A percentile compares a stretch with the other conserved stretches of the same genome.
Conservation (phyloP, 2,888 invertebrate species). For the Atrina japonica region DNA sequence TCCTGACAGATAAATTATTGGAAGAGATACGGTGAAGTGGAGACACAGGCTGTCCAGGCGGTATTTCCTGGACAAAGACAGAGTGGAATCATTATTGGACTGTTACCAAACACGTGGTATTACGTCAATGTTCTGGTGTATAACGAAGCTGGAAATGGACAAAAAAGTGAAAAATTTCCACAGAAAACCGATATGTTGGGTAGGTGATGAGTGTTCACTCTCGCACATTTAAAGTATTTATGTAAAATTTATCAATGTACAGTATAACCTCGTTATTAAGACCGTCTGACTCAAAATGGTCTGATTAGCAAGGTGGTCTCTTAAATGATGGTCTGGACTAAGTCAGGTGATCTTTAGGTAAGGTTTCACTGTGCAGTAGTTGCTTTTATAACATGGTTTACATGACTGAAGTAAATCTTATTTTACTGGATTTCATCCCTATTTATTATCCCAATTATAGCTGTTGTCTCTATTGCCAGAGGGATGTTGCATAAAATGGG, state of each 20-base stretch:
- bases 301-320: too few species aligned
- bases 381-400: too few species aligned
- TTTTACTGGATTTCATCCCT: too few species aligned
- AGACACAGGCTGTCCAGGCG: slow-evolving; percentile 84
- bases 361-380: too few species aligned
- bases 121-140: slow-evolving; percentile 96
- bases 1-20: slow-evolving; percentile 90
- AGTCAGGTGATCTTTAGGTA: too few species aligned
- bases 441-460: too few species aligned
- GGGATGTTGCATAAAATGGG: too few species aligned
- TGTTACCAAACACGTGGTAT: slow-evolving; percentile 96
- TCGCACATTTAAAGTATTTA: neutral
- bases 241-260: neutral
- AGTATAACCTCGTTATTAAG: too few species aligned
- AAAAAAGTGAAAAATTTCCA: slow-evolving; percentile 93
- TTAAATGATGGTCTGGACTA: too few species aligned
- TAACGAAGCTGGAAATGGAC: slow-evolving; percentile 97
- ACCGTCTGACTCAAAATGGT: too few species aligned
- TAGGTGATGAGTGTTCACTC: slow-evolving; percentile 54
- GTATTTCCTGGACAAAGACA: slow-evolving; percentile 87
- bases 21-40: slow-evolving; percentile 87
- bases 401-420: too few species aligned
- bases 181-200: slow-evolving; percentile 81
- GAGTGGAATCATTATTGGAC: slow-evolving; percentile 94
- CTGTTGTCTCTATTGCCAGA: too few species aligned